phyloP scores from a whole-genome alignment of 2,797 vertebrate species.

The Benthosema pterotum region DNA sequence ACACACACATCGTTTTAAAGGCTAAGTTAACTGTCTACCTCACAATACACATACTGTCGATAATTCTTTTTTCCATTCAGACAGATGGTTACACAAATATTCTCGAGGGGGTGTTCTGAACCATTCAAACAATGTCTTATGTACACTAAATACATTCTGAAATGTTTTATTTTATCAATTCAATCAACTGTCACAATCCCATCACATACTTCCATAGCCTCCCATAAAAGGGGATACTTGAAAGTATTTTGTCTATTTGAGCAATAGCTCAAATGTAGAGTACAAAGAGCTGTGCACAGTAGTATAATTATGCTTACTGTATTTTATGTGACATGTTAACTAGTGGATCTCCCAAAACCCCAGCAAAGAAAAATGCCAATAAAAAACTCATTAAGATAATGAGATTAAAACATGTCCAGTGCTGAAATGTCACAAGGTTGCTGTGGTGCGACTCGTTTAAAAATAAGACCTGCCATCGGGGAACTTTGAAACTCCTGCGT shows the following conservation, averaged over 20 bases:
- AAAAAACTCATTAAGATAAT: conserved; percentile 28
- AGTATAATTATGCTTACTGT: background rate
- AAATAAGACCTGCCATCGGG: conserved; percentile 65
- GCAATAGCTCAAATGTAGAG: background rate
- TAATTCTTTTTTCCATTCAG: no score
- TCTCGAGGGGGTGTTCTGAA: no score
- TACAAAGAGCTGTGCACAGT: background rate
- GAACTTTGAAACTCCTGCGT: conserved; percentile 46
- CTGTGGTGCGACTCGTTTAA: conserved; percentile 43
- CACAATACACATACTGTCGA: no score
- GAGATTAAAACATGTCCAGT: conserved; percentile 17
- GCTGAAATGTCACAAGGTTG: conserved; percentile 61
- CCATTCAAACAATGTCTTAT: no score
- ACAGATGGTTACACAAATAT: no score
- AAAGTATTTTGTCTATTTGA: background rate
- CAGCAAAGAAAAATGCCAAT: conserved; percentile 38
- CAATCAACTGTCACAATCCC: no score
- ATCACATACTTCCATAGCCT: no score
- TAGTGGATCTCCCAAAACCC: conserved; percentile 39
- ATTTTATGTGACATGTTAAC: conserved; percentile 27
- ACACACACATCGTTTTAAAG: conserved; percentile 28
- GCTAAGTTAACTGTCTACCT: no score
- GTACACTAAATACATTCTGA: no score
- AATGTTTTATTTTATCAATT: no score
- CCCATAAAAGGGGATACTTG: no score